phyloP scores from a whole-genome alignment of 2,888 invertebrate species.

The Tipula unca region DNA sequence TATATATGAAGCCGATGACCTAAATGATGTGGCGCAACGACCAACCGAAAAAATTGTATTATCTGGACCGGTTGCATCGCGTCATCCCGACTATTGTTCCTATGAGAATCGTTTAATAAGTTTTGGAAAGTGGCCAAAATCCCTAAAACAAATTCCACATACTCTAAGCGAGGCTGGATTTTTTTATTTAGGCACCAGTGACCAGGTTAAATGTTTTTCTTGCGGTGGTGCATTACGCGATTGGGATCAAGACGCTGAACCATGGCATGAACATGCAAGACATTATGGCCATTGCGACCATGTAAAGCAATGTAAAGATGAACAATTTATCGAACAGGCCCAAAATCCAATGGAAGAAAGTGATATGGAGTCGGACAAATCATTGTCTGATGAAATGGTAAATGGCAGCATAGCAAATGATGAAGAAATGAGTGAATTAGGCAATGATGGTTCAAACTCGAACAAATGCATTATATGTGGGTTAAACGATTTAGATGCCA shows the following conservation, averaged over 20 bases:
- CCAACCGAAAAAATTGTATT: neutral
- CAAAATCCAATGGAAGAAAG: no score
- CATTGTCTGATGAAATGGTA: no score
- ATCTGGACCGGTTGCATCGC: neutral
- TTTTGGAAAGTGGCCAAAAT: slow-evolving; percentile 66
- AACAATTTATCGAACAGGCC: slow-evolving; percentile 61
- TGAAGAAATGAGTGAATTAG: no score
- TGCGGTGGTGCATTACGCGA: slow-evolving; percentile 82
- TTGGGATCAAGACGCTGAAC: slow-evolving; percentile 75
- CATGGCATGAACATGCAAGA: slow-evolving; percentile 90
- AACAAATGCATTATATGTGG: neutral
- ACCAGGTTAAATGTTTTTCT: slow-evolving; percentile 78
- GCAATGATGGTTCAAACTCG: slow-evolving; percentile 22
- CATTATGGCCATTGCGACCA: slow-evolving; percentile 85
- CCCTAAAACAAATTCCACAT: slow-evolving; percentile 62
- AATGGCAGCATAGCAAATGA: no score
- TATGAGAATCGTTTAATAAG: slow-evolving; percentile 35
- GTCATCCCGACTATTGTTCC: neutral
- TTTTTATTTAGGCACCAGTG: slow-evolving; percentile 73
- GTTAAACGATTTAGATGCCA: neutral
- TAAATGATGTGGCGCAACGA: neutral
- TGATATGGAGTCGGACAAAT: no score
- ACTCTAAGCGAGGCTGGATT: slow-evolving; percentile 76
- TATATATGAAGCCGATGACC: slow-evolving; percentile 23
- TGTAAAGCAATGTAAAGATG: slow-evolving; percentile 70